Base-by-base conservation (phyloP, 2,888 invertebrate species). In the Tortrix viridana region DNA sequence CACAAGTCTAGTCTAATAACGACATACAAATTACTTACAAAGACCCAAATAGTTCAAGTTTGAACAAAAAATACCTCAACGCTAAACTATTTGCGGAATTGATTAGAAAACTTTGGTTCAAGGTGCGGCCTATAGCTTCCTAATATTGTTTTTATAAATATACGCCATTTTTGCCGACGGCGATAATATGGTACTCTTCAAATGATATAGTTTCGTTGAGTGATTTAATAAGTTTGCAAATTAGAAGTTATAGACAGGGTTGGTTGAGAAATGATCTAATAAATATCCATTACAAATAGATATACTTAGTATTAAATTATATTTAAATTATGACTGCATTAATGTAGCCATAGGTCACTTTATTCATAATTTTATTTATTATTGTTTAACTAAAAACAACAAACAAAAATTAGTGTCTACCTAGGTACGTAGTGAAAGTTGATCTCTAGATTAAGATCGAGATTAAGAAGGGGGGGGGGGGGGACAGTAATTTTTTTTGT, bases 71-170 rank as follows among this genome's bases (percentile, higher is more conserved):
- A 54, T 26, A 23, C 22, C 23, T 5, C 18, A 19, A 19, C 22
- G 37, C 9, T 32, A 22, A 60, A 18, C 38, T 43, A 60, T 54
- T 60, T 48, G 48, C 18, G 26, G 19, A 12, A 32, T 26, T 43
- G 60, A 60, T 60, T 26, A 48, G 32, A 54, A 54, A 54, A 60
- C 41, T 54, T 54, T 54, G 26, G 7, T 54, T 20, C 41, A 20
- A 54, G 50, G 43, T 16, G 18, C 49, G 43, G 41, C 41, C 48
- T 26, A 7, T n/a, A 19, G 9, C 9, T 46, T 22, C 26, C 32
- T 12, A 9, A 41, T 48, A 26, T 6, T 60, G 12, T 38, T 60
- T 50, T 48, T 50, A 37, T 50, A 43, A 18, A 41, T 54, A 26
- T 41, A 19, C 12, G 41, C n/a, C 6, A 37, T 37, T 19, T 37